A percentile compares a stretch with the other conserved stretches of the same genome.
Evolutionary conservation across 2,113 vertebrate species (phyloP).

Genomic region (Pavo muticus): DNA sequence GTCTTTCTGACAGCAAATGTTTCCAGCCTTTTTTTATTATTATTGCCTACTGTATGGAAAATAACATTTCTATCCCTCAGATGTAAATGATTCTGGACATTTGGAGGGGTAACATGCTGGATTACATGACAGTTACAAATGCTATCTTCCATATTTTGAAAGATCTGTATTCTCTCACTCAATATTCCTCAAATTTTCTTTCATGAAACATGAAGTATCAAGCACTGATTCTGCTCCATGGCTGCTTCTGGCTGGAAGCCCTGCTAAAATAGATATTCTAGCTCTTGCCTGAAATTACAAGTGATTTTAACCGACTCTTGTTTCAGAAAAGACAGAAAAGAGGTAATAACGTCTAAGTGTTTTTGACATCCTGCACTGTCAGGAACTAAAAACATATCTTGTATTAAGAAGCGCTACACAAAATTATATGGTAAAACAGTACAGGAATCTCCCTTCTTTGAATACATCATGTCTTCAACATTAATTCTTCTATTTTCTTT

Average conservation of each 20-base stretch:
- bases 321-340: neutral
- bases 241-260: neutral
- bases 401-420: neutral
- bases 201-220: neutral
- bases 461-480: neutral
- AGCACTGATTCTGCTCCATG: neutral
- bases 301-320: slow-evolving; percentile 19
- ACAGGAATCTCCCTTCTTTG: neutral
- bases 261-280: slow-evolving; percentile 1
- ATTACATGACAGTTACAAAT: neutral
- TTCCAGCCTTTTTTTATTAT: neutral
- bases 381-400: neutral
- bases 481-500: neutral
- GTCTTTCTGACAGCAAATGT: neutral
- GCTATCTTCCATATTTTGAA: neutral
- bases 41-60: neutral
- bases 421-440: neutral
- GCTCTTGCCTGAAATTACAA: neutral
- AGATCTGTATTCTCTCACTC: neutral
- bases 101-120: rapidly evolving
- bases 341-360: neutral
- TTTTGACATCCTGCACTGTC: neutral
- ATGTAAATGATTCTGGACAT: neutral
- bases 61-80: neutral
- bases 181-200: neutral